Evolutionary conservation across 2,797 vertebrate genomes (phyloP), one percentile per base, ranked within the genome.

Genomic region (Toxotes lorentzi): DNA sequence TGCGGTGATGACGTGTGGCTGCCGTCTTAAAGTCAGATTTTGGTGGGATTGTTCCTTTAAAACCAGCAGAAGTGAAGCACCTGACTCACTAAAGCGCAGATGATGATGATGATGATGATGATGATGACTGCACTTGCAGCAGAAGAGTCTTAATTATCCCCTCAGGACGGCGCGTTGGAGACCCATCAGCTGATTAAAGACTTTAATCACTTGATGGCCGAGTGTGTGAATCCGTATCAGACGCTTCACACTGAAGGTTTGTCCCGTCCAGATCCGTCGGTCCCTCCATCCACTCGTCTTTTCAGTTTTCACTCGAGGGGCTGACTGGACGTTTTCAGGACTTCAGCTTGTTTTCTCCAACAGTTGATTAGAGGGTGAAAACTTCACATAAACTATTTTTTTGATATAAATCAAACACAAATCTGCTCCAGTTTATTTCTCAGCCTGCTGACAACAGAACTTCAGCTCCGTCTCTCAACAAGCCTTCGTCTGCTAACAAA

Each of bases 61-160:
- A 38, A 34, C 8, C 21, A n/a, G 70, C 47, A 14, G 60, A 34
- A 14, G n/a, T 58, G 38, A 34, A 60, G 16, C 34, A 78, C 56
- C 71, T 38, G 45, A 54, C 24, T 53, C 41, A 1, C 47, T 66
- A 4, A 45, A 47, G 59, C 34, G 67, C 32, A 12, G 34, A 47
- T 32, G 54, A 63, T 79, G 38, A 65, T 21, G 11, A 5, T 5
- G 43, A 47, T 47, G 45, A 65, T 79, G 38, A 65, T 21, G 12
- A 17, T 5, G 43, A 47, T 47, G 17, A 65, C 27, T 38, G 59
- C 27, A 66, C 30, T 67, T 61, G 23, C 47, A 43, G 74, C 73
- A 34, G 74, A 57, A 58, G 67, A 34, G 57, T 40, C 69, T 50
- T 86, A 86, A 86, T 86, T 83, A 80, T 68, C 70, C 76, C 80